Percentiles rank a stretch among this genome's conserved stretches.
These are phyloP conservation scores for Orthosia gothica DNA, from an alignment of 2,888 invertebrate genomes.

Conservation along the genomic window DNA sequence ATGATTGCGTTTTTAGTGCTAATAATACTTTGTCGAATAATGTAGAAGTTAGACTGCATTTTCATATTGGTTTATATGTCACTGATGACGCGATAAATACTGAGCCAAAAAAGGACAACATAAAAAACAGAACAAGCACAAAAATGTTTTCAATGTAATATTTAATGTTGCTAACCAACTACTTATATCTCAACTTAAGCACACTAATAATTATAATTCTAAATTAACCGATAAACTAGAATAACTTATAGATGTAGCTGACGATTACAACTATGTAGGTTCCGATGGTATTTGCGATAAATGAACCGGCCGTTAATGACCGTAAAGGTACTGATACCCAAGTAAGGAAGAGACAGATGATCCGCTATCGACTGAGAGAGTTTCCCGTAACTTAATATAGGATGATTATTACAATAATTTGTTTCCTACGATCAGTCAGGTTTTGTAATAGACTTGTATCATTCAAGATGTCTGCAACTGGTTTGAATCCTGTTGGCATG, in stretches of 20 bases:
- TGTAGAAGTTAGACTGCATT: not conserved
- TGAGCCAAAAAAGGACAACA: not conserved
- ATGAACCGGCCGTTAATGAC: slow-evolving; percentile 63
- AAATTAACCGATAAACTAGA: slow-evolving; percentile 45
- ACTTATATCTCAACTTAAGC: slow-evolving; percentile 7
- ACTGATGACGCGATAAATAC: not conserved
- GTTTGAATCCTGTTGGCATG: not conserved
- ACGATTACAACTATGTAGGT: slow-evolving; percentile 57
- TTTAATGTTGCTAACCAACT: not conserved
- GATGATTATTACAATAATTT: slow-evolving; percentile 42
- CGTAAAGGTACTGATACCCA: slow-evolving; percentile 60
- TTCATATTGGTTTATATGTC: too few species aligned
- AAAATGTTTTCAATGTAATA: not conserved
- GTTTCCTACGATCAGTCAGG: slow-evolving; percentile 37
- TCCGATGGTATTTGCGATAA: slow-evolving; percentile 51
- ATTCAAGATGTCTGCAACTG: not conserved
- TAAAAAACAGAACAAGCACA: not conserved
- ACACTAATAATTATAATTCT: slow-evolving; percentile 25
- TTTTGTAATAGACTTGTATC: slow-evolving; percentile 17
- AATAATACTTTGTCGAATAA: not conserved
- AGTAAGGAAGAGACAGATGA: slow-evolving; percentile 68
- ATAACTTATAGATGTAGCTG: slow-evolving; percentile 42
- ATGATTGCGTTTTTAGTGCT: slow-evolving; percentile 23
- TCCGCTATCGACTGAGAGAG: slow-evolving; percentile 56
- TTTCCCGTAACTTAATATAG: slow-evolving; percentile 67